Conservation (phyloP, 2,113 vertebrate genomes). For the Mirza zaza region DNA sequence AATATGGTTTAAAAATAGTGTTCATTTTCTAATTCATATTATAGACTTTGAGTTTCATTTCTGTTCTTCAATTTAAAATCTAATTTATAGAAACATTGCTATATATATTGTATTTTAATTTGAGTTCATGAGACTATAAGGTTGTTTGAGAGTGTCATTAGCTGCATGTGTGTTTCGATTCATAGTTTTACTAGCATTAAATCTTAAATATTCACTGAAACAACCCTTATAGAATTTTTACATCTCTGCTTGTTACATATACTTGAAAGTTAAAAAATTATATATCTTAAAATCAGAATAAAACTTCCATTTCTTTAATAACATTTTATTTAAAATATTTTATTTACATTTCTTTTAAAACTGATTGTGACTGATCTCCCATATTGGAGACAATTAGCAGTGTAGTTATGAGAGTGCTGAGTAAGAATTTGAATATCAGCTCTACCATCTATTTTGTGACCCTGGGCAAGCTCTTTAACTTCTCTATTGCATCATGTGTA, state of each 20-base stretch:
- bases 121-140: background rate
- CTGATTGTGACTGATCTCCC: background rate
- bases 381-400: background rate
- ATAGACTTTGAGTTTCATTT: constrained; percentile 24
- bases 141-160: background rate
- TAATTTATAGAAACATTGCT: background rate
- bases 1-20: background rate
- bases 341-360: background rate
- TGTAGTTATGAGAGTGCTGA: constrained; percentile 22
- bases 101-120: background rate
- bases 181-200: constrained; percentile 11
- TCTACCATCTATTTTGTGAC: background rate
- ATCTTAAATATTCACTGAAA: constrained; percentile 18
- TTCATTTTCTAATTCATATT: constrained; percentile 31
- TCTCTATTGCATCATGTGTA: background rate
- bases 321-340: background rate
- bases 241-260: background rate
- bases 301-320: background rate
- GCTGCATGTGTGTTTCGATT: background rate
- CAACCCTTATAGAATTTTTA: background rate
- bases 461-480: constrained; percentile 2
- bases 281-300: background rate
- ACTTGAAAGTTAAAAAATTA: constrained; percentile 9
- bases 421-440: background rate
- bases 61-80: constrained; percentile 37